Percentiles rank a stretch among this genome's conserved stretches.
These are phyloP conservation scores for rat (Rattus norvegicus) DNA, from an alignment of 2,113 vertebrate species.

Conservation along the genomic window DNA sequence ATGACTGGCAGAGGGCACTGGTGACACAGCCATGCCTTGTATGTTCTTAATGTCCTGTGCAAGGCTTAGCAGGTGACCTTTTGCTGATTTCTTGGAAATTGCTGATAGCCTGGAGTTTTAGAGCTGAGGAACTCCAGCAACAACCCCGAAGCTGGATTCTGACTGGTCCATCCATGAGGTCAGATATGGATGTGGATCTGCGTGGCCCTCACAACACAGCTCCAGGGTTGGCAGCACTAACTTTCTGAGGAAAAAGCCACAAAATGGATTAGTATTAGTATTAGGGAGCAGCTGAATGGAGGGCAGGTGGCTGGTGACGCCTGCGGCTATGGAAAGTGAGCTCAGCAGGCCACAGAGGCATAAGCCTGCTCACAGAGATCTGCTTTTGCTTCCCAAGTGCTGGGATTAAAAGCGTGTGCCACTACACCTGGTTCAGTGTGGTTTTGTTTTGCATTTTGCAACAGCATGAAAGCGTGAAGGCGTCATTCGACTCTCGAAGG, in stretches of 20 bases:
- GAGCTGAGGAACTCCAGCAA: neutral
- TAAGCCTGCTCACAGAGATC: neutral
- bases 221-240: neutral
- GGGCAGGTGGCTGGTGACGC: neutral
- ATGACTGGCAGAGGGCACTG: conserved; percentile 40
- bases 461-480: neutral
- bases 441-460: neutral
- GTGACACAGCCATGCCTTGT: neutral
- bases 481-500: too few relatives aligned
- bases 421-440: neutral
- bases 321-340: neutral
- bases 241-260: neutral
- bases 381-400: neutral
- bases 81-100: neutral
- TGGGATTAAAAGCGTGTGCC: neutral
- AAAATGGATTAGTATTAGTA: neutral
- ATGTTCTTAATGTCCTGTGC: neutral
- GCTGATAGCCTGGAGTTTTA: neutral
- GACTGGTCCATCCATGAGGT: neutral
- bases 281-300: neutral
- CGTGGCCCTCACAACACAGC: neutral
- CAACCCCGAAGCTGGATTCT: neutral
- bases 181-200: neutral
- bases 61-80: neutral
- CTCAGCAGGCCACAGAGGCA: neutral